A percentile compares a stretch with the other conserved stretches of the same genome.
Conservation (phyloP, 2,113 vertebrate genomes). For the Equus przewalskii region DNA sequence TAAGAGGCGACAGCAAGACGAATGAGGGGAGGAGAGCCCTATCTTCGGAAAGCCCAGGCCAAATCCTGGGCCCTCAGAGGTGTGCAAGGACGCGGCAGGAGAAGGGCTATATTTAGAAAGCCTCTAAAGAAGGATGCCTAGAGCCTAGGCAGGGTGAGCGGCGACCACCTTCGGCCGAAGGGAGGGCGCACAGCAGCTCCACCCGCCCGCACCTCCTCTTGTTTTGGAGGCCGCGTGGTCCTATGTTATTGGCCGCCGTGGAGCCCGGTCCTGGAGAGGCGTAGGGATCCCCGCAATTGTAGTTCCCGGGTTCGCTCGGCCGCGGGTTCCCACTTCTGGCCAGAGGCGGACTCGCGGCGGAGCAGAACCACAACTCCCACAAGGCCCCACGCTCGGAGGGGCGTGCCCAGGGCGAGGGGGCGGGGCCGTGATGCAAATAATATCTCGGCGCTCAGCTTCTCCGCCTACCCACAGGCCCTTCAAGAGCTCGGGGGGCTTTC, state of each 20-base stretch:
- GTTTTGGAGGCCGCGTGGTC: constrained; percentile 79
- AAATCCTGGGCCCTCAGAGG: no score
- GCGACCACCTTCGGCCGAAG: fast-evolving
- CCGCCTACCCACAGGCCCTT: fast-evolving
- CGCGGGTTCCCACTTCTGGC: fast-evolving
- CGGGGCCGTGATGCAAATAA: fast-evolving
- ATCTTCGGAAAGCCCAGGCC: neutral
- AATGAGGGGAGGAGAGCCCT: neutral
- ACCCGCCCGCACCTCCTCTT: neutral
- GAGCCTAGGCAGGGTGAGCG: no score
- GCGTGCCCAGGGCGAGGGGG: neutral
- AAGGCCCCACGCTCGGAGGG: fast-evolving
- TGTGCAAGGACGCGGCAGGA: no score
- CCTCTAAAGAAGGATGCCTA: fast-evolving
- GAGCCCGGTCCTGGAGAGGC: neutral
- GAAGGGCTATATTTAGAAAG: fast-evolving
- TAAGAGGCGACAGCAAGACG: neutral
- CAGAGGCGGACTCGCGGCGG: fast-evolving
- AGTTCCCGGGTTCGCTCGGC: fast-evolving
- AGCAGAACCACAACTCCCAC: neutral
- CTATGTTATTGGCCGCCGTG: neutral
- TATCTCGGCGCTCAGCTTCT: neutral
- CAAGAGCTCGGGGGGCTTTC: fast-evolving
- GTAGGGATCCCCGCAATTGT: fast-evolving
- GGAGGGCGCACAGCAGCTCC: no score